phyloP scores from a whole-genome alignment of 2,888 invertebrate species.

The Phlogophora meticulosa region DNA sequence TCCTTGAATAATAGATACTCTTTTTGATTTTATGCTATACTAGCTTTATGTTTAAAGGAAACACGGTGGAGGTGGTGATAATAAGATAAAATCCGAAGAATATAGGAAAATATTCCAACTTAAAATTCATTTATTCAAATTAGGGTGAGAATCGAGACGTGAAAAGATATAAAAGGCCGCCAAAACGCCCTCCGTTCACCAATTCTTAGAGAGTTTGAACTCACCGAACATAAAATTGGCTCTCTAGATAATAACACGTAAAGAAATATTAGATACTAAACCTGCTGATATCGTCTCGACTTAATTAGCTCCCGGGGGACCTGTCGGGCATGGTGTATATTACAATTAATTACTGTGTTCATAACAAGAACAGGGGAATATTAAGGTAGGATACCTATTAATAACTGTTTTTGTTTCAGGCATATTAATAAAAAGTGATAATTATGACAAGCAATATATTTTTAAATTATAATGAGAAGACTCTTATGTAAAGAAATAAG shows the following conservation, averaged over 20 bases:
- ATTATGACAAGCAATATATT: slow-evolving; percentile 90
- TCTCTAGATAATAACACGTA: slow-evolving; percentile 2
- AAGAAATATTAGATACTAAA: slow-evolving; percentile 15
- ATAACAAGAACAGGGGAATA: not conserved
- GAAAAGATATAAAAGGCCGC: slow-evolving; percentile 8
- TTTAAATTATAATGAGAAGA: slow-evolving; percentile 81
- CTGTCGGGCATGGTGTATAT: slow-evolving; percentile 3
- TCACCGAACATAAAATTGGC: slow-evolving; percentile 6
- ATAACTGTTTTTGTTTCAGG: slow-evolving; percentile 71
- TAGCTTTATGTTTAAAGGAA: not conserved
- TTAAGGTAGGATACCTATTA: too few relatives aligned
- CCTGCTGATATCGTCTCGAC: slow-evolving; percentile 9
- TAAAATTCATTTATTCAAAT: slow-evolving; percentile 10
- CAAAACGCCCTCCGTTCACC: not conserved
- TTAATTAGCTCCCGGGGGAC: slow-evolving; percentile 21
- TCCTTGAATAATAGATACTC: slow-evolving; percentile 7
- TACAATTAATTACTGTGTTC: slow-evolving; percentile 8
- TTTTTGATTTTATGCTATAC: not conserved
- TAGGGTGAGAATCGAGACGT: slow-evolving; percentile 2
- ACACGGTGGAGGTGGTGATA: not conserved
- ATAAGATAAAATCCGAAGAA: not conserved
- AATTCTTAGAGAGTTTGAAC: slow-evolving; percentile 12
- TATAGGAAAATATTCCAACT: not conserved
- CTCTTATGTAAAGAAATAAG: slow-evolving; percentile 70
- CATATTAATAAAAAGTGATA: slow-evolving; percentile 78